Base-by-base conservation (phyloP, 2,113 vertebrate genomes). In the Pelvicachromis taeniatus region DNA sequence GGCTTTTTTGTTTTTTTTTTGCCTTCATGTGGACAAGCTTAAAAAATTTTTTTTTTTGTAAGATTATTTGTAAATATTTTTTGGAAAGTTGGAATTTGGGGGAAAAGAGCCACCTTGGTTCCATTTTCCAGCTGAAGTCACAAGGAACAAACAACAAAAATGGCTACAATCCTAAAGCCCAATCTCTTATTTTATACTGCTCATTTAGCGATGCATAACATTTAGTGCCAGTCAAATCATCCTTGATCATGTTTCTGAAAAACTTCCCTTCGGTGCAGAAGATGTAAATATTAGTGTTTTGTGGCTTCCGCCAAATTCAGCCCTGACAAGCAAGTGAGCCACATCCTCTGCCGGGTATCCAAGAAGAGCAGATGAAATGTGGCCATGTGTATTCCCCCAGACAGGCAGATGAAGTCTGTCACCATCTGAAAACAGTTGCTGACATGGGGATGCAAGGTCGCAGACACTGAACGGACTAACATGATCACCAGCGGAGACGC, bases 201-300 rank as follows among this genome's bases (percentile, higher is more conserved):
- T 82, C 65, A 86, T 79, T 79, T 80, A 16, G 19, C 14, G 17
- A 81, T 40, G 29, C 82, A 70, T 31, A 86, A 63, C 77, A 40
- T 88, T 29, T n/a, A 79, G 4, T 42, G 54, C 6, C 14, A 82
- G 73, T 79, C 38, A 52, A 63, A 55, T 61, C 19, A 61, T 50
- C 79, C 45, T 68, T 78, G 45, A 89, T 90, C 68, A 14, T 55
- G 55, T 85, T 81, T 55, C 45, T 40, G 11, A 70, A 87, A 88
- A 89, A 80, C 53, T 9, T 83, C 54, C 58, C 87, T 86, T 90
- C 29, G 3, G 23, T 78, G 58, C 78, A 77, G 56, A 21, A 82
- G 85, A 81, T 17, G 23, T 93, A 93, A 94, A 94, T 92, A 91
- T 91, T 90, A 85, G 82, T 88, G 73, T 85, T 80, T 10, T 85